Percentiles rank a stretch among this genome's conserved stretches.
These are phyloP conservation scores for Papilio gigon DNA, from an alignment of 2,888 invertebrate species.

Conservation along the genomic window DNA sequence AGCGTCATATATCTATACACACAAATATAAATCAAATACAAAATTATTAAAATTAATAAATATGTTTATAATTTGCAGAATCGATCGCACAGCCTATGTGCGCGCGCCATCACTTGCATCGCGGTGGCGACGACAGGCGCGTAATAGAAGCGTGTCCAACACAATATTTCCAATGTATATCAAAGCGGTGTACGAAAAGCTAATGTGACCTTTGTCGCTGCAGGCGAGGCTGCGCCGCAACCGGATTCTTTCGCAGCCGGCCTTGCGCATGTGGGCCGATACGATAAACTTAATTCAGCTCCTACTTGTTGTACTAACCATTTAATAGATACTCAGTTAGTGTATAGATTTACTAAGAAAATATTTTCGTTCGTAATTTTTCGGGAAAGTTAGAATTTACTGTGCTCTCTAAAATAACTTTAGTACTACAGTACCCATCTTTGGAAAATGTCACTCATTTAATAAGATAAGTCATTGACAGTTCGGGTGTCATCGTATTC, in stretches of 20 bases:
- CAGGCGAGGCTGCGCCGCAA: slow-evolving; percentile 31
- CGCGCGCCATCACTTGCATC: background rate
- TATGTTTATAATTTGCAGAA: background rate
- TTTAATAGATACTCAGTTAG: background rate
- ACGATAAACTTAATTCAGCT: slow-evolving; percentile 23
- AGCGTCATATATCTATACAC: no score
- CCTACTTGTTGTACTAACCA: background rate
- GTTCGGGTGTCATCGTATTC: no score
- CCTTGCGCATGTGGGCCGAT: slow-evolving; percentile 30
- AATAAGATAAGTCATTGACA: no score
- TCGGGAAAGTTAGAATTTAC: no score
- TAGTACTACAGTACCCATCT: no score
- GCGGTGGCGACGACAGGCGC: background rate
- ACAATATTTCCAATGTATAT: slow-evolving; percentile 7
- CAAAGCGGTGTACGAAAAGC: slow-evolving; percentile 20
- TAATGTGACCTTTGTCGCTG: slow-evolving; percentile 30
- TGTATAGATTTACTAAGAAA: no score
- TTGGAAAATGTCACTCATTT: no score
- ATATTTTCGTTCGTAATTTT: no score
- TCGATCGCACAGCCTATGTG: background rate
- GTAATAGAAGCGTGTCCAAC: slow-evolving; percentile 9
- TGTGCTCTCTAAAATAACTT: no score
- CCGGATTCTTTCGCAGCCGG: slow-evolving; percentile 35
- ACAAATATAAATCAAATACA: no score
- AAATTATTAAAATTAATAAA: background rate